Conservation (phyloP, 53 echinoderm and acorn worm species). For the Apostichopus leukothele region DNA sequence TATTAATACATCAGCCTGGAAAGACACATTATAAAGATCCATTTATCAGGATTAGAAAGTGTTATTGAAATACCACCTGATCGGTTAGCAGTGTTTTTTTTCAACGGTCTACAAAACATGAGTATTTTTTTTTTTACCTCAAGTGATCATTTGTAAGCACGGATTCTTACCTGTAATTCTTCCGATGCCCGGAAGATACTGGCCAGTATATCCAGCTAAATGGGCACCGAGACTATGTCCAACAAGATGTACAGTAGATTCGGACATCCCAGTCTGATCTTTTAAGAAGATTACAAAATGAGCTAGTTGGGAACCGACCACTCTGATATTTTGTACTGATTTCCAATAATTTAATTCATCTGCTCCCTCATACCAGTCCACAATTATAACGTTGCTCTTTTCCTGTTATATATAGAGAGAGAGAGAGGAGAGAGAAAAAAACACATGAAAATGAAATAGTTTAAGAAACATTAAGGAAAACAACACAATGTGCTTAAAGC, state of each 20-base stretch:
- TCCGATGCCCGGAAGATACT: conserved; percentile 68
- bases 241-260: conserved; percentile 67
- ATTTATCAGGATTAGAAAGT: too few species aligned
- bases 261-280: conserved; percentile 34
- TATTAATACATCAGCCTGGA: too few species aligned
- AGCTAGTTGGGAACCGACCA: conserved; percentile 76
- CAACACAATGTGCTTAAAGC: too few species aligned
- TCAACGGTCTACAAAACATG: too few species aligned
- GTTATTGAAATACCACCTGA: too few species aligned
- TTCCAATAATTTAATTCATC: conserved; percentile 82
- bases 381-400: conserved; percentile 66
- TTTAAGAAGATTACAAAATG: conserved; percentile 57
- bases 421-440: background rate
- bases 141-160: too few species aligned
- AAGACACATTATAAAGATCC: too few species aligned
- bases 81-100: too few species aligned
- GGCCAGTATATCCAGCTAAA: conserved; percentile 86
- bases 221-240: conserved; percentile 93
- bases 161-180: conserved; percentile 79
- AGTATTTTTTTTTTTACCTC: too few species aligned
- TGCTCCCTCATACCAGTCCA: conserved; percentile 90
- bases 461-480: too few species aligned
- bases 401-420: conserved; percentile 35
- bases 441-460: too few species aligned
- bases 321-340: conserved; percentile 86